These are phyloP conservation scores for Falco novaeseelandiae DNA, from an alignment of 2,797 vertebrate species.

Conservation along the genomic window DNA sequence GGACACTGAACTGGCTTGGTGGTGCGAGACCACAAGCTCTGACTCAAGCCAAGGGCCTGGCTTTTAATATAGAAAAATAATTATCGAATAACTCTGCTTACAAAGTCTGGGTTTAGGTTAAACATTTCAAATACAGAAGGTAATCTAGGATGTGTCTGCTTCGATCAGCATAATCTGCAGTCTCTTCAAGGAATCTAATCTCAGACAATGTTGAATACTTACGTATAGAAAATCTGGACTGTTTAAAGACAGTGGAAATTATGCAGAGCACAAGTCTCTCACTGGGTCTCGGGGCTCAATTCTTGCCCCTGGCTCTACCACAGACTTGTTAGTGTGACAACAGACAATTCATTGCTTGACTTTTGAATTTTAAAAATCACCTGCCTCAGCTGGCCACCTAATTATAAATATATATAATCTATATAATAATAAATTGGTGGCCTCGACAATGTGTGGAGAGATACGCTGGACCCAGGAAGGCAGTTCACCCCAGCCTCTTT, in stretches of 20 bases:
- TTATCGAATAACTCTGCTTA: neutral
- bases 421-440: too few relatives aligned
- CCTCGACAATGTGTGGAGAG: neutral
- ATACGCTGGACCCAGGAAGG: neutral
- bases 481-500: neutral
- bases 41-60: neutral
- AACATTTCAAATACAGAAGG: neutral
- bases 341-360: neutral
- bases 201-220: neutral
- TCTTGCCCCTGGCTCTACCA: neutral
- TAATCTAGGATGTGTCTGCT: neutral
- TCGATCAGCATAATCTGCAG: neutral
- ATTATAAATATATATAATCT: too few relatives aligned
- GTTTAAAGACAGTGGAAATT: neutral
- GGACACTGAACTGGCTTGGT: neutral
- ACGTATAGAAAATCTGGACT: neutral
- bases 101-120: neutral
- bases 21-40: neutral
- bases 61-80: neutral
- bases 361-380: neutral
- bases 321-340: neutral
- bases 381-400: neutral
- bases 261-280: neutral
- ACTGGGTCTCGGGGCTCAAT: neutral
- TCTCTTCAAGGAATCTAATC: neutral